These are phyloP conservation scores for Melanargia galathea DNA, from an alignment of 2,888 invertebrate species.

Conservation along the genomic window DNA sequence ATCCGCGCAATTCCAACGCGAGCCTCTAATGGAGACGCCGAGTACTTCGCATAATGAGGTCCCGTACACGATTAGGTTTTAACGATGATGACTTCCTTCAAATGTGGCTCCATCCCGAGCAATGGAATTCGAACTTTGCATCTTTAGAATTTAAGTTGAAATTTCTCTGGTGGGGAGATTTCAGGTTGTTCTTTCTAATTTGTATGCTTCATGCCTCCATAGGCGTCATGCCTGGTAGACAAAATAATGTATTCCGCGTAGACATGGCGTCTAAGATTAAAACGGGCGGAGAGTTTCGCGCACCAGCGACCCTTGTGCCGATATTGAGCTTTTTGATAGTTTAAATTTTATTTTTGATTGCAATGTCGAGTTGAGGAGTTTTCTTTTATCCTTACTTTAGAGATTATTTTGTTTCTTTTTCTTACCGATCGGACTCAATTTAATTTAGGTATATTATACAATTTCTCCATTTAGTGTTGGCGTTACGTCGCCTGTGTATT, in stretches of 20 bases:
- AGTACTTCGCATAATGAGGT: slow-evolving; percentile 72
- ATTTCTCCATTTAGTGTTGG: too few relatives aligned
- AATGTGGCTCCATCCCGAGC: slow-evolving; percentile 28
- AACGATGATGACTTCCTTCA: slow-evolving; percentile 71
- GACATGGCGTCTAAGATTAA: slow-evolving; percentile 31
- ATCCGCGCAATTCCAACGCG: slow-evolving; percentile 38
- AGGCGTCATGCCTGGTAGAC: slow-evolving; percentile 68
- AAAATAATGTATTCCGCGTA: slow-evolving; percentile 62
- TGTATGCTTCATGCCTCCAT: slow-evolving; percentile 61
- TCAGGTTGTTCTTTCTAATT: slow-evolving; percentile 60
- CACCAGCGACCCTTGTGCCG: slow-evolving; percentile 17
- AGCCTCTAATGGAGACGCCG: slow-evolving; percentile 59
- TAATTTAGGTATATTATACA: too few relatives aligned
- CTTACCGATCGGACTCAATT: too few relatives aligned
- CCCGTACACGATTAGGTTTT: slow-evolving; percentile 74
- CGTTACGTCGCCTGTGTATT: too few relatives aligned
- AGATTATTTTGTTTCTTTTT: neutral
- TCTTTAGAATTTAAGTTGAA: slow-evolving; percentile 40
- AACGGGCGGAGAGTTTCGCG: slow-evolving; percentile 30
- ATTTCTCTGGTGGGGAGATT: slow-evolving; percentile 30
- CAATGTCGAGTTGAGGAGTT: neutral
- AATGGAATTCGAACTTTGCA: slow-evolving; percentile 45
- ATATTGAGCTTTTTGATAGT: slow-evolving; percentile 20
- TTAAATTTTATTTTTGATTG: slow-evolving; percentile 13
- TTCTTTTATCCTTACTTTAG: neutral